phyloP scores from a whole-genome alignment of 1,140 invertebrate genomes.

The Drosophila sproati region DNA sequence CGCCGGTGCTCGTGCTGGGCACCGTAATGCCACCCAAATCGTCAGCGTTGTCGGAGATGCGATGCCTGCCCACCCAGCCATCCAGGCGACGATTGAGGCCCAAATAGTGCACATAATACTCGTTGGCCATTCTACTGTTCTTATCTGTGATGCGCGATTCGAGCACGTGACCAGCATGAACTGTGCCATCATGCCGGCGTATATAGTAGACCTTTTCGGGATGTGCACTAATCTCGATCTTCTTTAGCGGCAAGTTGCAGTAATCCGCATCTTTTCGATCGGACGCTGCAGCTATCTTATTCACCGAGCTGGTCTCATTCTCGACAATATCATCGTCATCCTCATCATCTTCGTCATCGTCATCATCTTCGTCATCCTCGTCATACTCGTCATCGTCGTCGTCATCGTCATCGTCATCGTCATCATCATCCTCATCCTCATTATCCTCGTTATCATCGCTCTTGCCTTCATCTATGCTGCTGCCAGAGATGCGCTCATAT shows the following conservation, averaged over 20 bases:
- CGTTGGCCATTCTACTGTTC: slow-evolving; percentile 88
- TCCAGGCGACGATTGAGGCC: slow-evolving; percentile 97
- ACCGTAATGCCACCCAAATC: slow-evolving; percentile 64
- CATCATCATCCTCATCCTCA: slow-evolving; percentile 5
- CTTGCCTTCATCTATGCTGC: slow-evolving; percentile 46
- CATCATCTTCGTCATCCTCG: not conserved
- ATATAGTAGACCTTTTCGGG: slow-evolving; percentile 97
- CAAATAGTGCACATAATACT: slow-evolving; percentile 99
- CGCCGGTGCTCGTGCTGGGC: slow-evolving; percentile 12
- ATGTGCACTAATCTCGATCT: slow-evolving; percentile 63
- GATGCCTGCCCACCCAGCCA: slow-evolving; percentile 96
- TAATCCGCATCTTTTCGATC: slow-evolving; percentile 26
- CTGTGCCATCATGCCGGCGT: slow-evolving; percentile 91
- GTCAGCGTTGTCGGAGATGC: slow-evolving; percentile 83
- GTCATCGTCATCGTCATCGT: slow-evolving; percentile 5
- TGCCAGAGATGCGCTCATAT: slow-evolving; percentile 58
- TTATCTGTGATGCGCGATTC: slow-evolving; percentile 93
- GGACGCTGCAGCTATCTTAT: slow-evolving; percentile 15
- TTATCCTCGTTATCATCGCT: not conserved
- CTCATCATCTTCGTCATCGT: slow-evolving; percentile 43
- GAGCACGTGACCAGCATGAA: slow-evolving; percentile 96
- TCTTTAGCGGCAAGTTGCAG: slow-evolving; percentile 24
- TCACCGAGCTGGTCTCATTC: slow-evolving; percentile 41
- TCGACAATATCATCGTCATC: slow-evolving; percentile 43
- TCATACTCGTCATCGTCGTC: slow-evolving; percentile 1